Percentiles rank a stretch among this genome's conserved stretches.
phyloP scores from a whole-genome alignment of 1,140 invertebrate genomes.

The Apis laboriosa region DNA sequence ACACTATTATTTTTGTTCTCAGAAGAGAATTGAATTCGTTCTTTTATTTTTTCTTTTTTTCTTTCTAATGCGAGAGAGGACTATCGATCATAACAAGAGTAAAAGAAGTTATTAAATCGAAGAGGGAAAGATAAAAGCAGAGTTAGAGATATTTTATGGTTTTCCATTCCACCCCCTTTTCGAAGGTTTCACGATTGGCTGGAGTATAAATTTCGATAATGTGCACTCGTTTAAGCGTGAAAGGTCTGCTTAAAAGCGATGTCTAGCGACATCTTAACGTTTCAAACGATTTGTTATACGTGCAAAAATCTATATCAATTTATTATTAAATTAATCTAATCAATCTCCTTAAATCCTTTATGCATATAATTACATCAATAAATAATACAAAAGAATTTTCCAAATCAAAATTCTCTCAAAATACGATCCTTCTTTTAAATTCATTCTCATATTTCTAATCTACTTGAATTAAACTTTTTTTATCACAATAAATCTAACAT shows the following conservation, averaged over 20 bases:
- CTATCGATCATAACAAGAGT: not conserved
- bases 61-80: slow-evolving; percentile 34
- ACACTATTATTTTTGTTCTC: not conserved
- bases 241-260: slow-evolving; percentile 42
- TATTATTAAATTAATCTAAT: not conserved
- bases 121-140: not conserved
- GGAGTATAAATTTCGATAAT: slow-evolving; percentile 31
- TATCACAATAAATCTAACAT: no score
- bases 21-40: not conserved
- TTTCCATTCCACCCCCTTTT: slow-evolving; percentile 34
- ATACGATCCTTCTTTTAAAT: not conserved
- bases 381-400: no score
- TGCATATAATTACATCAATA: no score
- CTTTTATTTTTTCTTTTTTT: not conserved
- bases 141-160: not conserved
- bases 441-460: no score
- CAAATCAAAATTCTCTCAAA: not conserved
- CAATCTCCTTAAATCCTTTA: no score
- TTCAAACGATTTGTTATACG: slow-evolving; percentile 26
- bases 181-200: slow-evolving; percentile 37
- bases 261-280: slow-evolving; percentile 12
- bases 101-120: not conserved
- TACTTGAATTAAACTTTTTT: no score
- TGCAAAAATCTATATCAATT: not conserved
- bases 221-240: slow-evolving; percentile 38